Percentiles rank a stretch among this genome's conserved stretches.
Conservation (phyloP, 2,888 invertebrate genomes). For the Liopterus haemorrhoidalis region DNA sequence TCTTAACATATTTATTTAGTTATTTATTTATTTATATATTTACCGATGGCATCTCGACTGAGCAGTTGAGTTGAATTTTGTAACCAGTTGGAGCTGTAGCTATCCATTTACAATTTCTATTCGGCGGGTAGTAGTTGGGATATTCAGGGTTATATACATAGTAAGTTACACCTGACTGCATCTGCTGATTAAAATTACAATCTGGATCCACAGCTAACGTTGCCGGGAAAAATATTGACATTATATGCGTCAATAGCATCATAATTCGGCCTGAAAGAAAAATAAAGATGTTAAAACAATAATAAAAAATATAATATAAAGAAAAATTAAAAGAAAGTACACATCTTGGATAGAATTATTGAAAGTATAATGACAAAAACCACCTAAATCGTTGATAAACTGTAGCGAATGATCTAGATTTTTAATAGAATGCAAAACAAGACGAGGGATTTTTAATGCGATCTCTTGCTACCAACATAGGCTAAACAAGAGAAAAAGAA, state of each 20-base stretch:
- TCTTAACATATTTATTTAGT: neutral
- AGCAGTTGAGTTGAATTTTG: slow-evolving; percentile 48
- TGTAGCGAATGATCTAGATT: too few species aligned
- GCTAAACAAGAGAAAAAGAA: too few species aligned
- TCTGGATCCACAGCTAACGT: slow-evolving; percentile 38
- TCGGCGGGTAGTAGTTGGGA: slow-evolving; percentile 44
- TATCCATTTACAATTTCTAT: slow-evolving; percentile 50
- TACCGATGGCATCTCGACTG: slow-evolving; percentile 49
- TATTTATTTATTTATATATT: slow-evolving; percentile 25
- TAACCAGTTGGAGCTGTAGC: slow-evolving; percentile 45
- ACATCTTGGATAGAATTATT: too few species aligned
- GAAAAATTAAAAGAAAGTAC: too few species aligned
- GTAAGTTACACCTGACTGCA: slow-evolving; percentile 43
- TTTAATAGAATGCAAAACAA: too few species aligned
- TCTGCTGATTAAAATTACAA: slow-evolving; percentile 47
- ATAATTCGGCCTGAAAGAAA: slow-evolving; percentile 22
- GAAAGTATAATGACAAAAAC: too few species aligned
- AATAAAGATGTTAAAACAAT: too few species aligned
- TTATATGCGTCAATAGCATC: slow-evolving; percentile 36
- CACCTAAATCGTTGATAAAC: too few species aligned
- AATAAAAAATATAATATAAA: too few species aligned
- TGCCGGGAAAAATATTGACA: slow-evolving; percentile 38
- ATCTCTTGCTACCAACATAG: too few species aligned
- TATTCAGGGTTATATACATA: slow-evolving; percentile 50
- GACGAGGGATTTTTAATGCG: too few species aligned